Evolutionary conservation across 2,797 vertebrate species (phyloP), one percentile per base, ranked within the genome.

Genomic region (Lateolabrax maculatus): DNA sequence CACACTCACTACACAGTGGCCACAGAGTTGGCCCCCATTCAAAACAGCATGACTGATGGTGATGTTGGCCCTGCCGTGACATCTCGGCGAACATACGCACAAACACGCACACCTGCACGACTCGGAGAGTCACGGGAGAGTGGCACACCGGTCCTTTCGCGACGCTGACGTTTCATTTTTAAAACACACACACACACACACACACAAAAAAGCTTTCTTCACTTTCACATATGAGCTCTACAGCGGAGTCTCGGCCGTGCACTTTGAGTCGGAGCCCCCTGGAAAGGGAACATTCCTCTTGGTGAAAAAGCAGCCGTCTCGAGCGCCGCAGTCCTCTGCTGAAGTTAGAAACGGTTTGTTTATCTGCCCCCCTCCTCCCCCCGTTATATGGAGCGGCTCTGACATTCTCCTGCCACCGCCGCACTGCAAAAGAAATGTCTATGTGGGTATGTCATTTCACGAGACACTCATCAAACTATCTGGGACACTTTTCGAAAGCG

Each of bases 271-370:
- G 0, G 71, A 85, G 80, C 77, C 87, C 83, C 77, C 63, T 61
- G 69, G 78, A 90, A n/a, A 85, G 79, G 81, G 84, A 86, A 90
- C 91, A 94, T 94, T 94, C 91, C 84, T 89, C 81, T 86, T 19
- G 71, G 77, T 84, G 84, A 88, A 92, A 90, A 89, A 92, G 77
- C 73, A 65, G 63, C 83, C 67, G 51, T 90, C 79, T 80, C 63
- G 49, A 88, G 71, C 63, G 3, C 90, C 87, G 73, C 82, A 83
- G 71, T 75, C 79, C 79, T 83, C 60, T 25, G 71, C 90, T 74
- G 36, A 69, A 92, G 79, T 93, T 92, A 88, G 86, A 85, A 86
- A 87, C 63, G 4, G 80, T 87, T 92, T 91, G 89, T 94, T 93
- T 92, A 90, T 90, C 76, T 75, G 70, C 1, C 55, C 75, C 70